Evolutionary conservation across 1,140 invertebrate genomes (phyloP).

Genomic region (Drosophila miranda): DNA sequence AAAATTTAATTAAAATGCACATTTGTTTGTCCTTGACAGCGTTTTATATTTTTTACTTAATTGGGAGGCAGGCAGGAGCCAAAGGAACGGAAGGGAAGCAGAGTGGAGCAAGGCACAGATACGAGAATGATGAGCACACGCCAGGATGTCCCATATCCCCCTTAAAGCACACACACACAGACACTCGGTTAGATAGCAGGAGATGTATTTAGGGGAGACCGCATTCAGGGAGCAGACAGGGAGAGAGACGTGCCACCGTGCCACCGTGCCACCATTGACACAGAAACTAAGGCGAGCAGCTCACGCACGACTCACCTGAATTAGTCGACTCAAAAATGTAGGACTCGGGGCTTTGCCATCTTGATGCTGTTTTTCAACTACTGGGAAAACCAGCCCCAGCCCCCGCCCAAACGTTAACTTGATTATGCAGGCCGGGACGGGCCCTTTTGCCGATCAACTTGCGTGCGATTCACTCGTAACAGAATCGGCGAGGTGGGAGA

Average conservation of each 20-base stretch:
- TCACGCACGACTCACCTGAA: slow-evolving; percentile 47
- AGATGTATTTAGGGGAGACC: slow-evolving; percentile 41
- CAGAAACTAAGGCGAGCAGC: slow-evolving; percentile 39
- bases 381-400: slow-evolving; percentile 11
- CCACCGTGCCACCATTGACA: slow-evolving; percentile 22
- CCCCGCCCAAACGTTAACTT: slow-evolving; percentile 36
- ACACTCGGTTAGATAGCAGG: slow-evolving; percentile 40
- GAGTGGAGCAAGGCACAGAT: slow-evolving; percentile 14
- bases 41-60: slow-evolving; percentile 76
- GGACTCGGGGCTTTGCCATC: slow-evolving; percentile 4
- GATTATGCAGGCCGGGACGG: slow-evolving; percentile 27
- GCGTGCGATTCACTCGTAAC: slow-evolving; percentile 32
- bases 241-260: slow-evolving; percentile 1
- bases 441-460: slow-evolving; percentile 38
- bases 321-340: slow-evolving; percentile 36
- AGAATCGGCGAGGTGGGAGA: slow-evolving; percentile 32
- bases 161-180: slow-evolving; percentile 1
- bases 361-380: slow-evolving; percentile 30
- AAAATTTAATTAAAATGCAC: slow-evolving; percentile 81
- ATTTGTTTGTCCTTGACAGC: slow-evolving; percentile 76
- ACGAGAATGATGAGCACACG: slow-evolving; percentile 46
- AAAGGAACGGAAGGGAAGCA: slow-evolving; percentile 11
- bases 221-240: too few relatives aligned
- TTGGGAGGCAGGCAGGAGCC: slow-evolving; percentile 52
- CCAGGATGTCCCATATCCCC: slow-evolving; percentile 18